Conservation (phyloP, 2,888 invertebrate species). For the Tuta absoluta region DNA sequence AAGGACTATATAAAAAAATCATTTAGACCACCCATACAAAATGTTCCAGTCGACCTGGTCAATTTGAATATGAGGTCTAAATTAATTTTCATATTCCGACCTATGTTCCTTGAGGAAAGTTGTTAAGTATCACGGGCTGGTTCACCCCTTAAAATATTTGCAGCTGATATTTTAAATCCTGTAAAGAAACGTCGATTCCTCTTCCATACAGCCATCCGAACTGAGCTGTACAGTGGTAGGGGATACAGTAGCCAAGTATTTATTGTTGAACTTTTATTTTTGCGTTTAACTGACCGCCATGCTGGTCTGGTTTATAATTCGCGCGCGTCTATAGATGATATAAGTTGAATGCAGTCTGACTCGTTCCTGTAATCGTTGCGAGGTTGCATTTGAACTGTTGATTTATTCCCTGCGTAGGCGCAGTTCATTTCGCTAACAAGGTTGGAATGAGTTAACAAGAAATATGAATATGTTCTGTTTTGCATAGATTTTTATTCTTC, state of each 20-base stretch:
- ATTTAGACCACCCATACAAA: too few species aligned
- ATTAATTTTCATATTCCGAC: too few species aligned
- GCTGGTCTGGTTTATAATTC: background rate
- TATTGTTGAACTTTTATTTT: constrained; percentile 28
- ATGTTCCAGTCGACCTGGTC: too few species aligned
- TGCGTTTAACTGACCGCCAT: constrained; percentile 13
- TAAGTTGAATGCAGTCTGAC: constrained; percentile 19
- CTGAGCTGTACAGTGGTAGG: constrained; percentile 8
- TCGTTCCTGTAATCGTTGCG: background rate
- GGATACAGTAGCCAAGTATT: constrained; percentile 20
- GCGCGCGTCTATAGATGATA: constrained; percentile 10
- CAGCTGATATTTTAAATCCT: too few species aligned
- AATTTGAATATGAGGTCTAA: too few species aligned
- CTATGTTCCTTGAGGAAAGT: too few species aligned
- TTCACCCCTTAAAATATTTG: too few species aligned
- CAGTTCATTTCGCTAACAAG: background rate
- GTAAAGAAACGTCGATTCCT: too few species aligned
- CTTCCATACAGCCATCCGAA: too few species aligned
- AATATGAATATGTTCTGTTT: background rate
- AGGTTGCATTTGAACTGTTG: constrained; percentile 2
- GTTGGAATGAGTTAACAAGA: constrained; percentile 3
- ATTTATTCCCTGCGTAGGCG: background rate
- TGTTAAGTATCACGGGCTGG: too few species aligned
- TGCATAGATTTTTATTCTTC: background rate
- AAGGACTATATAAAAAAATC: too few species aligned